Evolutionary conservation across 30 jellyfish, hydroid and myxozoan species (phyloP).

Genomic region (Hydra vulgaris): DNA sequence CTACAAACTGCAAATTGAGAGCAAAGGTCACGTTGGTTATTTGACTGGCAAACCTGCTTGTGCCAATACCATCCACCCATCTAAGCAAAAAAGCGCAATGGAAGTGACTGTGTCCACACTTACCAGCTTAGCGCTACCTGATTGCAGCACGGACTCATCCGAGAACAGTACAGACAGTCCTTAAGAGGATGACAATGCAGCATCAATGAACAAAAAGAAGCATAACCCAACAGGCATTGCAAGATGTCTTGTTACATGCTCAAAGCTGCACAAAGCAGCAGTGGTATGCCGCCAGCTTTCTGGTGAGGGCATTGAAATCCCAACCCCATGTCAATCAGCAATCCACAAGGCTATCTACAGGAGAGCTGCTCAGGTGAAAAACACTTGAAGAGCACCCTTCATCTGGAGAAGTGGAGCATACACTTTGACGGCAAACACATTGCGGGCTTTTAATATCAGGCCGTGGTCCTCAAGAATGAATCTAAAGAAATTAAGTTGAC

Average conservation of each 20-base stretch:
- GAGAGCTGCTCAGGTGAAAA: neutral
- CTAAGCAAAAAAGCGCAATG: neutral
- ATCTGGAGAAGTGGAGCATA: neutral
- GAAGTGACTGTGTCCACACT: neutral
- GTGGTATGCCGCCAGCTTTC: neutral
- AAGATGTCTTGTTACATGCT: neutral
- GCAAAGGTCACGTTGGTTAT: neutral
- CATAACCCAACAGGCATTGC: neutral
- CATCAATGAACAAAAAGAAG: neutral
- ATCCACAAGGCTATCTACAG: neutral
- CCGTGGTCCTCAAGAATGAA: neutral
- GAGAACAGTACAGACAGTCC: neutral
- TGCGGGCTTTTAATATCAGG: neutral
- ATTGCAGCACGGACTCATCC: neutral
- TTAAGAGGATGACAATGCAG: neutral
- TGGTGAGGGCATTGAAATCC: neutral
- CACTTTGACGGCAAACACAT: neutral
- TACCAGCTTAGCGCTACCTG: neutral
- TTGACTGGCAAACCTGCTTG: neutral
- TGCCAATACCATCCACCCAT: neutral
- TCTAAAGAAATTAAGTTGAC: neutral
- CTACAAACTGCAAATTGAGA: neutral
- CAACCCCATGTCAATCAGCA: neutral
- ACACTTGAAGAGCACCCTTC: neutral
- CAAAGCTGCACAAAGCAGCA: neutral